These are phyloP conservation scores for Leptinotarsa defecta DNA, from an alignment of 1,140 invertebrate species.

Conservation along the genomic window DNA sequence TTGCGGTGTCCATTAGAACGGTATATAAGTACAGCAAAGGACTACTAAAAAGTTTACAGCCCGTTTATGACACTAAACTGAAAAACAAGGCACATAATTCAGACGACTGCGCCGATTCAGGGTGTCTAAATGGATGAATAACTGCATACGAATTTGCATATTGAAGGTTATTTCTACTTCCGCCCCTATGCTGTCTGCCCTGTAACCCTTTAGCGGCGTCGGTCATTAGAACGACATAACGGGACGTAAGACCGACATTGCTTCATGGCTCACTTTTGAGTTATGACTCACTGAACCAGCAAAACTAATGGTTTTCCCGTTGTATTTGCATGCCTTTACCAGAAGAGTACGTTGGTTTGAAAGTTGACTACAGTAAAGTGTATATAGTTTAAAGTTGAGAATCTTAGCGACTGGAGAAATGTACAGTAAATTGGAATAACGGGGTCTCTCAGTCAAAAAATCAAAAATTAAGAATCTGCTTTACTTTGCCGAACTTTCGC, in stretches of 20 bases:
- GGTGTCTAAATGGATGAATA: slow-evolving; percentile 54
- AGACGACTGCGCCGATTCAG: slow-evolving; percentile 25
- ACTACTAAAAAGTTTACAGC: slow-evolving; percentile 22
- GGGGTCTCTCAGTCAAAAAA: too few species aligned
- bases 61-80: slow-evolving; percentile 17
- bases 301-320: slow-evolving; percentile 1
- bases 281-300: background rate
- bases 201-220: slow-evolving; percentile 51
- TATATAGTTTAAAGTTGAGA: too few species aligned
- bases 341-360: too few species aligned
- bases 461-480: too few species aligned
- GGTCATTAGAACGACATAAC: slow-evolving; percentile 45
- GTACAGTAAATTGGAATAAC: too few species aligned
- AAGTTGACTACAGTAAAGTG: too few species aligned
- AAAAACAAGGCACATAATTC: slow-evolving; percentile 32
- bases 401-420: too few species aligned
- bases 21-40: slow-evolving; percentile 6
- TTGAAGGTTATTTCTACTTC: slow-evolving; percentile 54
- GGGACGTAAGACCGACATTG: background rate
- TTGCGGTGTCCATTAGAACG: too few species aligned
- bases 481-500: too few species aligned
- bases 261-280: slow-evolving; percentile 1
- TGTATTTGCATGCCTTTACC: too few species aligned
- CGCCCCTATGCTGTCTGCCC: slow-evolving; percentile 54
- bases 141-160: slow-evolving; percentile 52